Evolutionary conservation across 2,888 invertebrate species (phyloP), one percentile per base, ranked within the genome.

Genomic region (Auanema sp.): DNA sequence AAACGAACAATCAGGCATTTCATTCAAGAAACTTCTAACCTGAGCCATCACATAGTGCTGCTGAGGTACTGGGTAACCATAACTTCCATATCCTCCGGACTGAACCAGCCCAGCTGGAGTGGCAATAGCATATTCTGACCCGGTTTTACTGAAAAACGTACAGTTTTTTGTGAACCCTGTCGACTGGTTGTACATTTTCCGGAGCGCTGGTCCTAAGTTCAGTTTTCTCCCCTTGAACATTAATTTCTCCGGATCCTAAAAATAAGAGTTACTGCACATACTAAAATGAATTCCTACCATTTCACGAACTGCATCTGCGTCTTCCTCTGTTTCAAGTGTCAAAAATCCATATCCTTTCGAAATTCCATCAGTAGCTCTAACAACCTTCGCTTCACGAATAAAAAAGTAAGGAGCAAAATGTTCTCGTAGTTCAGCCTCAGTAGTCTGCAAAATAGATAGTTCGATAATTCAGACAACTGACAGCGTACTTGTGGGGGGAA

Each of bases 351-450:
- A 87, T 84, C 93, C 92, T 86, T 94, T 94, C 70, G 94, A 93
- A 21, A 93, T 92, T 3, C 95, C 95, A 71, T 93, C 93, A 79
- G 93, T 88, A 85, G 95, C 94, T 79, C 91, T 91, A 73, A 96
- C 95, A 75, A 96, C 94, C 87, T 96, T 93, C 58, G 93, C 92
- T 53, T 92, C 87, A 73, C 86, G 93, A 2, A 87, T 85, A 56
- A 91, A 90, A 58, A 93, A 93, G 79, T 85, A 87, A 56, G 90
- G 89, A 68, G 92, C 92, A 85, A 96, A 96, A 72, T 68, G 71
- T 33, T 68, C 58, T 11, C 72, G 69, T 16, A 76, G 58, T 1
- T 73, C 72, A 16, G 59, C 21, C 49, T 77, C 76, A 0, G 66
- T 69, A 1, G 74, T 74, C 76, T 77, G 58, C 40, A 69, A 55